Base-by-base conservation (phyloP, 2,888 invertebrate genomes). In the Callinectes sapidus region DNA sequence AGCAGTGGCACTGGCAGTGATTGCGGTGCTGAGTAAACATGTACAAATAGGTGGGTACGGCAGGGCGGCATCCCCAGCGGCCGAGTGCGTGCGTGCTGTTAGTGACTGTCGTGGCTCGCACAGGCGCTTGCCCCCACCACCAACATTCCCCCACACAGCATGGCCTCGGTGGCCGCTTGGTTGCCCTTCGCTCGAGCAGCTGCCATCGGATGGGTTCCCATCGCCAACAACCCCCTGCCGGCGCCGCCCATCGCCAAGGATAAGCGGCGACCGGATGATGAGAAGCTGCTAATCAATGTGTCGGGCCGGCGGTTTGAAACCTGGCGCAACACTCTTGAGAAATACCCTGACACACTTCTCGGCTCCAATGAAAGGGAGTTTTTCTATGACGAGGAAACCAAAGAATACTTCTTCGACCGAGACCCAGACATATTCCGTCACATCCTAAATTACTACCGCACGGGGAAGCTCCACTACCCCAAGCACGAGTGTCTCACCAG, bases 141-240 rank as follows among this genome's bases (percentile, higher is more conserved):
- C 92, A 92, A 91, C 92, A 92, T 93, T 92, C 91, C 93, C 92
- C 93, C 94, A 42, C 92, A 93, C 93, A 93, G 97, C 96, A 99
- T 99, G 99, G 99, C 99, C 97, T 99, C 99, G 97, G 99, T 99
- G 97, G 99, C 99, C 97, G 99, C 99, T 96, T 99, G 99, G 99
- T 97, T 99, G 97, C 99, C 99, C 96, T 99, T 99, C 97, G 99
- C 99, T 96, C 97, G 99, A 97, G 99, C 99, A 96, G 99, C 99
- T 96, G 99, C 99, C 97, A 99, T 99, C 97, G 99, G 99, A 96
- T 99, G 99, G 99, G 99, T 99, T 95, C 99, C 99, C 96, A 99
- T 99, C 95, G 98, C 99, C 95, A 98, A 99, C 95, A 98, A 99
- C 96, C 99, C 99, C 95, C 97, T 99, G 95, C 99, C 99, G 95